Base-by-base conservation (phyloP, 2,113 vertebrate genomes). In the Amblyopsis rosae region DNA sequence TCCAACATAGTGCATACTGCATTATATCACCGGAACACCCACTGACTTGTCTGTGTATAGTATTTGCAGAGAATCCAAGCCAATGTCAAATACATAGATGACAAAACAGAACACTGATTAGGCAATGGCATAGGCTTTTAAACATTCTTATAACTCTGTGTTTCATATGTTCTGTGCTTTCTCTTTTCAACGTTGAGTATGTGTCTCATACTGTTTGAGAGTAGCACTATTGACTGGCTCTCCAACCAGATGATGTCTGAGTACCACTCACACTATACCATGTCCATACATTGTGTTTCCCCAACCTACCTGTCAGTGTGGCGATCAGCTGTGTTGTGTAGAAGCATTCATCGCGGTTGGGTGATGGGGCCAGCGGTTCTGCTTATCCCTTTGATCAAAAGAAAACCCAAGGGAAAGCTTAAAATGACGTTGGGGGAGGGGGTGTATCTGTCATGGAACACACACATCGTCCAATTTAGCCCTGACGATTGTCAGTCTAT, bases 401-500 rank as follows among this genome's bases (percentile, higher is more conserved):
- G 59, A 57, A 65, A 55, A 49, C 75, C 67, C 59, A 12, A 45
- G 70, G 73, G 82, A 69, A 67, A 47, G 17, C 62, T 51, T 62
- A 9, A 77, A 85, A 75, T 49, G 81, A 88, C 80, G 68, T 76
- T 65, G 69, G 47, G 68, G 81, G 8, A 78, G 70, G 76, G 79
- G 19, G 19, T n/a, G 26, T 26, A 77, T 84, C 77, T 86, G 75
- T 80, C 84, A 61, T 57, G 70, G 81, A 85, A 82, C 75, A 82
- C 82, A 80, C 76, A 84, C 90, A 80, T 70, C 75, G 83, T 85
- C 85, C 79, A 81, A 84, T 70, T 69, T 68, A 73, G 70, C 82
- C 76, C 77, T 86, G 84, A 89, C 75, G 76, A 82, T 83, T 86
- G 83, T 90, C 86, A 88, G 79, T 59, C 79, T 66, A 2, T 76